Conservation (phyloP, 2,797 vertebrate species). For the Pelobates cultripes region DNA sequence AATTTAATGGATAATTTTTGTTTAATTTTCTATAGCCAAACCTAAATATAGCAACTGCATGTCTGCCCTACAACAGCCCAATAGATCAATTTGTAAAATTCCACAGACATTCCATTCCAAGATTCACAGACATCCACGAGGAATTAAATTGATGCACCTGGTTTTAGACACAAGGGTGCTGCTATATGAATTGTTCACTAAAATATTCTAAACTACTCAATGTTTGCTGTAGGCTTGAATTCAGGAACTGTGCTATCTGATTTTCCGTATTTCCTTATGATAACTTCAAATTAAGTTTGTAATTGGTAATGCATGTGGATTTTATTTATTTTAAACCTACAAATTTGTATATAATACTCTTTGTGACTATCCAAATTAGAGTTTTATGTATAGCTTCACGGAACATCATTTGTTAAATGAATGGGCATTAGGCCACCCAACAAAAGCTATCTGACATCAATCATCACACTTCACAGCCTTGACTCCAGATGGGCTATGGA, state of each 20-base stretch:
- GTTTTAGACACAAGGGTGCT: too few relatives aligned
- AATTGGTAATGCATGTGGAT: conserved; percentile 37
- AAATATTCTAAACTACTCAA: too few relatives aligned
- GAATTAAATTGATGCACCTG: too few relatives aligned
- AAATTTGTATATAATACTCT: conserved; percentile 41
- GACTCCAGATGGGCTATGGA: conserved; percentile 55
- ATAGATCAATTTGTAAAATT: too few relatives aligned
- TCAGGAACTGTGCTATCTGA: not conserved
- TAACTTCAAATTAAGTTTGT: not conserved
- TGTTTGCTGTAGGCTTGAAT: too few relatives aligned
- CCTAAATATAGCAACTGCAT: too few relatives aligned
- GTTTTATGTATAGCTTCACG: conserved; percentile 46
- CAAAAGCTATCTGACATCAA: conserved; percentile 56
- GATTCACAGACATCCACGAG: too few relatives aligned
- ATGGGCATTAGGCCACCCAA: conserved; percentile 55
- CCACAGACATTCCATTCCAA: too few relatives aligned
- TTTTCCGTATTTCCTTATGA: not conserved
- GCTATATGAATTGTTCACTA: too few relatives aligned
- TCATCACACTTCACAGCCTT: conserved; percentile 56
- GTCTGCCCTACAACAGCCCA: too few relatives aligned
- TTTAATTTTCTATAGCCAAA: too few relatives aligned
- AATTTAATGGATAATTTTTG: too few relatives aligned
- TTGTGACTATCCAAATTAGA: conserved; percentile 42
- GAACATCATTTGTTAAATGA: conserved; percentile 52
- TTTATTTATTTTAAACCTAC: conserved; percentile 29